Evolutionary conservation across 2,888 invertebrate genomes (phyloP).

Genomic region (Ditula angustiorana): DNA sequence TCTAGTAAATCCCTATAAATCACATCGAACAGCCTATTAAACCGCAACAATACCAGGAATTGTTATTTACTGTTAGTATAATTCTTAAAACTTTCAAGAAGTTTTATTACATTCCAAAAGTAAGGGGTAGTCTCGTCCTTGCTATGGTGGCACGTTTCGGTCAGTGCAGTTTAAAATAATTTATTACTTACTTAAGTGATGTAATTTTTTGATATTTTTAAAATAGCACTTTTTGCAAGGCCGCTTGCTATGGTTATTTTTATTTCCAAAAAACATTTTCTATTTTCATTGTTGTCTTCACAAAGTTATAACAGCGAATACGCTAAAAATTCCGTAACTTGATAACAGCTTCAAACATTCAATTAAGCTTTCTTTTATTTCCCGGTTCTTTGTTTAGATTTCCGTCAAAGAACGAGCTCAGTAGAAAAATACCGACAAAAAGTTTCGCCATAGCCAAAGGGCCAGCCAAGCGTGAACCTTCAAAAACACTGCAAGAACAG

Average conservation of each 20-base stretch:
- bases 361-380: slow-evolving; percentile 68
- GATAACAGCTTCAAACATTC: slow-evolving; percentile 60
- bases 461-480: slow-evolving; percentile 62
- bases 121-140: too few relatives aligned
- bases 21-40: not conserved
- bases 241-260: not conserved
- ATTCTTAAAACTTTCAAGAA: too few relatives aligned
- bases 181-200: too few relatives aligned
- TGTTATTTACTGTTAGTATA: too few relatives aligned
- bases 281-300: slow-evolving; percentile 24
- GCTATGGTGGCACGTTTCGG: too few relatives aligned
- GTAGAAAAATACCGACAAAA: slow-evolving; percentile 66
- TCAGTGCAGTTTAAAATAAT: too few relatives aligned
- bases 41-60: too few relatives aligned
- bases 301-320: slow-evolving; percentile 45
- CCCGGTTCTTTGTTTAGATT: slow-evolving; percentile 67
- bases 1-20: slow-evolving; percentile 17
- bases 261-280: slow-evolving; percentile 11
- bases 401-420: slow-evolving; percentile 56
- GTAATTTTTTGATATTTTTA: not conserved
- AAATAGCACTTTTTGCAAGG: not conserved
- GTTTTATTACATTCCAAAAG: too few relatives aligned
- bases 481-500: slow-evolving; percentile 52
- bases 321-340: slow-evolving; percentile 55
- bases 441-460: slow-evolving; percentile 59